phyloP scores from a whole-genome alignment of 2,113 vertebrate genomes.

The Crypturellus undulatus region DNA sequence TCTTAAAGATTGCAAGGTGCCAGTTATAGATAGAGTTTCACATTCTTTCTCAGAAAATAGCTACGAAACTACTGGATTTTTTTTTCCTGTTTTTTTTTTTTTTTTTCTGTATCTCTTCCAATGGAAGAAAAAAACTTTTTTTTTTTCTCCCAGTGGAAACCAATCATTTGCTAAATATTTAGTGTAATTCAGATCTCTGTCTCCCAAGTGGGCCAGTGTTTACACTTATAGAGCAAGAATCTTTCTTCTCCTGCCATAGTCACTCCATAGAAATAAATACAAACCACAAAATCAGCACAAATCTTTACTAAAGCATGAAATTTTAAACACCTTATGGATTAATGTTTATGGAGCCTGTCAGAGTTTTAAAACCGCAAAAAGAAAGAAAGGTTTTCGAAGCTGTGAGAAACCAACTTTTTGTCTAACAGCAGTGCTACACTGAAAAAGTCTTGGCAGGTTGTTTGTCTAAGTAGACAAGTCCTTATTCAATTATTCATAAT shows the following conservation, averaged over 20 bases:
- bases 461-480: slow-evolving; percentile 50
- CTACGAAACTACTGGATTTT: slow-evolving; percentile 58
- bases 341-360: slow-evolving; percentile 55
- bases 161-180: slow-evolving; percentile 59
- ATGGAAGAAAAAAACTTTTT: not conserved
- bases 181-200: slow-evolving; percentile 39
- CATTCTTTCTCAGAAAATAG: slow-evolving; percentile 67
- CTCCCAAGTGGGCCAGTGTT: slow-evolving; percentile 8
- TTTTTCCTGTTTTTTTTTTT: not conserved
- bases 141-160: slow-evolving; percentile 41
- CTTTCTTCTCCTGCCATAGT: not conserved
- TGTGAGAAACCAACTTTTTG: slow-evolving; percentile 22
- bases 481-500: not conserved
- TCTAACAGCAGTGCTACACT: not conserved
- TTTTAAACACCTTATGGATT: slow-evolving; percentile 50
- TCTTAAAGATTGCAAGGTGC: slow-evolving; percentile 57
- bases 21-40: slow-evolving; percentile 60
- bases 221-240: slow-evolving; percentile 33
- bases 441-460: slow-evolving; percentile 8
- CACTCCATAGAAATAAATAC: slow-evolving; percentile 35
- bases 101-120: slow-evolving; percentile 45
- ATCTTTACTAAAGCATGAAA: slow-evolving; percentile 20
- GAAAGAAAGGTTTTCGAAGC: slow-evolving; percentile 42
- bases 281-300: slow-evolving; percentile 38
- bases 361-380: slow-evolving; percentile 45